Conservation (phyloP, 2,797 vertebrate genomes). For the Cirrhinus mrigala region DNA sequence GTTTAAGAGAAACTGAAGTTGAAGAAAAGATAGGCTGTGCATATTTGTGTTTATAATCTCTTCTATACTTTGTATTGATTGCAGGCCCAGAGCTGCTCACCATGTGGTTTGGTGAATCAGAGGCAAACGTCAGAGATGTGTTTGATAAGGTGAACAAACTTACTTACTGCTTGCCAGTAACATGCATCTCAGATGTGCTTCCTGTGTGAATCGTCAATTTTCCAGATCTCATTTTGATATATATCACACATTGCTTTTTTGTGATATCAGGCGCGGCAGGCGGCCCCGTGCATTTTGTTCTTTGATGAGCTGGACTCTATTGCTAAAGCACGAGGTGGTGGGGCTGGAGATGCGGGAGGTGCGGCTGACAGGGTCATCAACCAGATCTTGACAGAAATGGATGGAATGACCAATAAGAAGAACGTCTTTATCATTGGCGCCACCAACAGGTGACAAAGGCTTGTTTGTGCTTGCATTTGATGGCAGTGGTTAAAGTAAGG, state of each 20-base stretch:
- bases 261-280: conserved; percentile 64
- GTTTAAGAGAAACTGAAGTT: neutral
- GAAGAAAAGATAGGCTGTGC: neutral
- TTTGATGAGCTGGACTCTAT: conserved; percentile 74
- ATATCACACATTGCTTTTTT: neutral
- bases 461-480: neutral
- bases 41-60: neutral
- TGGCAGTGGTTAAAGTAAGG: neutral
- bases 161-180: neutral
- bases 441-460: conserved; percentile 66
- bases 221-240: neutral
- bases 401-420: conserved; percentile 73
- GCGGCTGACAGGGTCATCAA: conserved; percentile 71
- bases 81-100: conserved; percentile 71
- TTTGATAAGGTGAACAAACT: conserved; percentile 69
- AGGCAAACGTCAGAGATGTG: conserved; percentile 72
- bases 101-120: conserved; percentile 74
- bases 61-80: conserved; percentile 55
- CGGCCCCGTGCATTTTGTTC: conserved; percentile 70
- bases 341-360: conserved; percentile 67
- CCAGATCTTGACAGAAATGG: conserved; percentile 74
- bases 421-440: conserved; percentile 73
- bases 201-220: neutral
- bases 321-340: conserved; percentile 68
- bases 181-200: too few relatives aligned